Evolutionary conservation across 2,113 vertebrate species (phyloP).

Genomic region (Smithornis capensis): DNA sequence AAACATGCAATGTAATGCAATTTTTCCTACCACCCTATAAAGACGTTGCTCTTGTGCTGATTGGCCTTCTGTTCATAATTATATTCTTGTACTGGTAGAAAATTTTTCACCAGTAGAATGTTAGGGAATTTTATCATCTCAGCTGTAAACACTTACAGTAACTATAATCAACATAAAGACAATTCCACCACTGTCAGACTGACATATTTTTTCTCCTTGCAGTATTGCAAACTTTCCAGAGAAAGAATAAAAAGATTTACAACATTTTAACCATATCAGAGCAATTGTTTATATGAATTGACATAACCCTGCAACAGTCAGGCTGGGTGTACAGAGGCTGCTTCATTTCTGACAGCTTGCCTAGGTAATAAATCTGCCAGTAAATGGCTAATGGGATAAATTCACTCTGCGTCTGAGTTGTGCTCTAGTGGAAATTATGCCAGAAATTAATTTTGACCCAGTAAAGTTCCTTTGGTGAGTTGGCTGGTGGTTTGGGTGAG

Average conservation of each 20-base stretch:
- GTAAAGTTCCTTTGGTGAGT: background rate
- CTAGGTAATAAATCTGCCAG: background rate
- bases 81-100: background rate
- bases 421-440: background rate
- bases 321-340: background rate
- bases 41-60: background rate
- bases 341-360: background rate
- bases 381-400: background rate
- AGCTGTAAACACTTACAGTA: background rate
- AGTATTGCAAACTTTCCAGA: background rate
- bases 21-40: background rate
- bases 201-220: background rate
- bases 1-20: background rate
- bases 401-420: background rate
- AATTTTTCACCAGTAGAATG: background rate
- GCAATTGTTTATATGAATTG: background rate
- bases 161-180: background rate
- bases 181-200: background rate
- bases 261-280: background rate
- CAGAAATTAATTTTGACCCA: conserved; percentile 2
- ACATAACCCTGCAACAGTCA: background rate
- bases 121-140: background rate
- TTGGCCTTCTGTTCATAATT: background rate
- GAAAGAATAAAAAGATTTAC: background rate
- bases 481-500: background rate